phyloP scores from a whole-genome alignment of 2,113 vertebrate species.

The Pterophyllum scalare region DNA sequence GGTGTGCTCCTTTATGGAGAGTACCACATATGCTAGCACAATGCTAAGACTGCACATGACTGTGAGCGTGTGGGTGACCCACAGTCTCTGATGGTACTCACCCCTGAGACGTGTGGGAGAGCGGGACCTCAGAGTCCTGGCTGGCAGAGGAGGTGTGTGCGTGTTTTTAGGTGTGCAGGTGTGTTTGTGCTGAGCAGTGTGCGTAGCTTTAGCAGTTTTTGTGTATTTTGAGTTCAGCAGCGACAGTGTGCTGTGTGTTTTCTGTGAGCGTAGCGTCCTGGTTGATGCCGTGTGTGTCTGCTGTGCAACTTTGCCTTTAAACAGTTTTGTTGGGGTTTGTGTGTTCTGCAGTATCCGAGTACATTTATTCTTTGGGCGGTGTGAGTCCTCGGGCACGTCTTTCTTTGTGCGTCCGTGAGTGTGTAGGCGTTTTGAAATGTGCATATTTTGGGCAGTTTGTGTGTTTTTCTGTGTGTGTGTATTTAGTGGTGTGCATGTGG shows the following conservation, averaged over 20 bases:
- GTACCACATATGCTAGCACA: no score
- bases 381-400: constrained; percentile 31
- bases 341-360: neutral
- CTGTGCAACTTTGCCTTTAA: constrained; percentile 1
- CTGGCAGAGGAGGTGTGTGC: neutral
- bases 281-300: neutral
- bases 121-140: constrained; percentile 48
- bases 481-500: neutral
- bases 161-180: constrained; percentile 8
- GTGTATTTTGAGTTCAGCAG: neutral
- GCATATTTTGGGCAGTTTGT: neutral
- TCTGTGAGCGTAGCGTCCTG: constrained; percentile 52
- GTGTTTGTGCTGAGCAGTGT: neutral
- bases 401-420: constrained; percentile 21
- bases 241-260: neutral
- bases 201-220: neutral
- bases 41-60: no score
- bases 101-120: constrained; percentile 24
- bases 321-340: constrained; percentile 12
- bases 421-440: constrained; percentile 14
- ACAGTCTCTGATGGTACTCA: constrained; percentile 28
- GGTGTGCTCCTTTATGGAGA: no score
- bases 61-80: neutral
- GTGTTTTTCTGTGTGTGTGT: constrained; percentile 16
- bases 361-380: constrained; percentile 24